phyloP scores from a whole-genome alignment of 2,113 vertebrate species.

The Stegostoma tigrinum region DNA sequence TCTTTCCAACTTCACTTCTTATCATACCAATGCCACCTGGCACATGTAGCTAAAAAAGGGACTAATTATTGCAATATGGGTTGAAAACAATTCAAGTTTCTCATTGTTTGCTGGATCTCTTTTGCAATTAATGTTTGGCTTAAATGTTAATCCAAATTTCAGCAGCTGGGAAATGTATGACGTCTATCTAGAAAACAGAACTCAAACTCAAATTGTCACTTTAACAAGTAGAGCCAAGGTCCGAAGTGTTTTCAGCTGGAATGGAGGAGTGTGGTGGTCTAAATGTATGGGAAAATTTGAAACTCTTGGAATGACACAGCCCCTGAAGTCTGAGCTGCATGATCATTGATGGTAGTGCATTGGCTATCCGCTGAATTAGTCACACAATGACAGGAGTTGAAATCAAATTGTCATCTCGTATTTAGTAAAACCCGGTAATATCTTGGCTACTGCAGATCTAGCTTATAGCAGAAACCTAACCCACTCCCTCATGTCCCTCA shows the following conservation, averaged over 20 bases:
- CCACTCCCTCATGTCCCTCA: neutral
- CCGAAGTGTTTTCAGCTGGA: neutral
- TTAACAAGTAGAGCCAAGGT: neutral
- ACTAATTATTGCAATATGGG: constrained; percentile 5
- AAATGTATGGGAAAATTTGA: neutral
- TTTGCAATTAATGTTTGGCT: neutral
- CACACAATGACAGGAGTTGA: neutral
- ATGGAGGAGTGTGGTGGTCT: neutral
- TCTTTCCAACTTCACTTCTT: neutral
- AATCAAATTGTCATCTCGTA: neutral
- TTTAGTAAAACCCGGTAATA: neutral
- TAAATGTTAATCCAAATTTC: neutral
- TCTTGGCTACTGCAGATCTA: neutral
- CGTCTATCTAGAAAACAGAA: neutral
- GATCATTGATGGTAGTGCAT: neutral
- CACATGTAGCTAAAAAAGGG: neutral
- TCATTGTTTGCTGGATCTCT: neutral
- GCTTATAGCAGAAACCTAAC: neutral
- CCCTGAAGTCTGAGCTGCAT: neutral
- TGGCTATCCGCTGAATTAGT: neutral
- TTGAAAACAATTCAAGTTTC: neutral
- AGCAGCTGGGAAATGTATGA: neutral
- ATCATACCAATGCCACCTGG: neutral
- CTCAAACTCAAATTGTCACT: neutral
- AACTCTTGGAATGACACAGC: neutral